Evolutionary conservation across 2,888 invertebrate genomes (phyloP).

Genomic region (Heterodera filipjevi): DNA sequence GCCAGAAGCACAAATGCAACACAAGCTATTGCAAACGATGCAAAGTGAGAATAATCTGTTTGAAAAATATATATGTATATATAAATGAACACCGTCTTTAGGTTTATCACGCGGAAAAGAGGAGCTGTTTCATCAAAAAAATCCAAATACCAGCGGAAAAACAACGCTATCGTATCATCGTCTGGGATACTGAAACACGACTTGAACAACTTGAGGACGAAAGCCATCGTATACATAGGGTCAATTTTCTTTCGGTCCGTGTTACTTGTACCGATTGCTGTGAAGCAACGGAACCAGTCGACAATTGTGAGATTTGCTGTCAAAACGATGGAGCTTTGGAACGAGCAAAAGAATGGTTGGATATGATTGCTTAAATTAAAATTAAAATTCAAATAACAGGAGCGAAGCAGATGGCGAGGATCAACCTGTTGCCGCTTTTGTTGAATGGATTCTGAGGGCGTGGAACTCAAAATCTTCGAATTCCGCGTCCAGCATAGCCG

Average conservation of each 20-base stretch:
- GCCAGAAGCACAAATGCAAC: neutral
- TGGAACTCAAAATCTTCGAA: neutral
- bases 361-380: neutral
- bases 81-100: neutral
- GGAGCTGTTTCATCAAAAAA: neutral
- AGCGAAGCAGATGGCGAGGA: neutral
- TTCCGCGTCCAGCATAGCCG: neutral
- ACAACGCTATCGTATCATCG: neutral
- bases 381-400: neutral
- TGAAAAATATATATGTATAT: too few relatives aligned
- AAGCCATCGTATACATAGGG: neutral
- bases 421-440: neutral
- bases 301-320: neutral
- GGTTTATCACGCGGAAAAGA: neutral
- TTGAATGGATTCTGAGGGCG: conserved; percentile 1
- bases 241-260: neutral
- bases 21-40: conserved; percentile 4
- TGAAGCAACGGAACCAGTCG: neutral
- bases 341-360: neutral
- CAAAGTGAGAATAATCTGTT: neutral
- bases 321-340: neutral
- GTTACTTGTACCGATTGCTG: conserved; percentile 1
- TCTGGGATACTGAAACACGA: conserved; percentile 4
- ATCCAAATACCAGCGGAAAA: neutral
- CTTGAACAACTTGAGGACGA: neutral